Conservation (phyloP, 2,113 vertebrate species). For the Sander lucioperca region DNA sequence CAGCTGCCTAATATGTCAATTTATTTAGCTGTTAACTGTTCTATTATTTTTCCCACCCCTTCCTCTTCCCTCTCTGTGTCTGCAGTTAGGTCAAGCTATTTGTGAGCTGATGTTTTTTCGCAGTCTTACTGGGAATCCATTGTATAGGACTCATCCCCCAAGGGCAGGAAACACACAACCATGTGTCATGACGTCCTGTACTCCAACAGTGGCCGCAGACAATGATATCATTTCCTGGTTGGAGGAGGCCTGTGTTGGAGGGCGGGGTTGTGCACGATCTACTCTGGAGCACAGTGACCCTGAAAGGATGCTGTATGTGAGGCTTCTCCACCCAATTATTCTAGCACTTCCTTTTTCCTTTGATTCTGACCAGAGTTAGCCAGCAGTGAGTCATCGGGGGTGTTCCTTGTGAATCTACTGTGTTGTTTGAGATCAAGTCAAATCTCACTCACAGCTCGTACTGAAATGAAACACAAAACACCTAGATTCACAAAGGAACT, state of each 20-base stretch:
- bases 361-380: constrained; percentile 13
- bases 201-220: constrained; percentile 56
- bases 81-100: constrained; percentile 1
- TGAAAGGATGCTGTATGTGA: constrained; percentile 39
- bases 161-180: constrained; percentile 51
- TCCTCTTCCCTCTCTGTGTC: background rate
- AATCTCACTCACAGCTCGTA: background rate
- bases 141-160: constrained; percentile 38
- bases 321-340: constrained; percentile 52
- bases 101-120: constrained; percentile 35
- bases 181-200: constrained; percentile 44
- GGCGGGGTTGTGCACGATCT: constrained; percentile 15
- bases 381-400: constrained; percentile 20
- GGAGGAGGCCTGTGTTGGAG: constrained; percentile 16
- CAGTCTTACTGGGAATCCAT: constrained; percentile 62
- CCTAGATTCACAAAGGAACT: background rate
- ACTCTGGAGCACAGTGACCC: constrained; percentile 44
- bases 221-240: constrained; percentile 71
- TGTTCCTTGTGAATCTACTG: constrained; percentile 17
- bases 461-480: background rate
- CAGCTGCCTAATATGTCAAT: background rate
- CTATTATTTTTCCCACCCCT: background rate
- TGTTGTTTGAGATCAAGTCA: constrained; percentile 21
- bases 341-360: constrained; percentile 63
- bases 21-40: too few species aligned